Percentiles rank a stretch among this genome's conserved stretches.
phyloP scores from a whole-genome alignment of 2,797 vertebrate genomes.

The Sebastes vulpes region DNA sequence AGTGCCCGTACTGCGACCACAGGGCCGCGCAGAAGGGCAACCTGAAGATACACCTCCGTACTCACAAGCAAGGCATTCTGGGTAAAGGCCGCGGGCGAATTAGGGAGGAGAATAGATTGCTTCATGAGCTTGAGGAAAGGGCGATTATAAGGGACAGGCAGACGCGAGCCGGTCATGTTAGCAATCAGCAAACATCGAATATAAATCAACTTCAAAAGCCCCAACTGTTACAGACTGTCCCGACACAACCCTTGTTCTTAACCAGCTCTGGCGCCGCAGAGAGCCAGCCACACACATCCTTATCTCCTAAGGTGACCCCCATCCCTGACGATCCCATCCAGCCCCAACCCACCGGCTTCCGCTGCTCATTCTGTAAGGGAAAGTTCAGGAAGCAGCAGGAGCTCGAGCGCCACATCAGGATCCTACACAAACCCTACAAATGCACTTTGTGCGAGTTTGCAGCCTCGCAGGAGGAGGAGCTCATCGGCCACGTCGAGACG shows the following conservation, averaged over 20 bases:
- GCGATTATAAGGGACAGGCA: constrained; percentile 97
- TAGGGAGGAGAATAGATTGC: constrained; percentile 94
- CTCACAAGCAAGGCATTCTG: constrained; percentile 97
- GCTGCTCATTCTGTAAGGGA: constrained; percentile 98
- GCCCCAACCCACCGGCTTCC: constrained; percentile 89
- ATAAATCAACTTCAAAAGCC: constrained; percentile 76
- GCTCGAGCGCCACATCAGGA: constrained; percentile 96
- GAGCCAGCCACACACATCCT: constrained; percentile 82
- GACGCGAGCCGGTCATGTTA: constrained; percentile 87
- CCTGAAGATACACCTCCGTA: constrained; percentile 98
- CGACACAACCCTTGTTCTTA: constrained; percentile 48
- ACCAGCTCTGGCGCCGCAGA: constrained; percentile 84
- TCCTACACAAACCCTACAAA: constrained; percentile 99
- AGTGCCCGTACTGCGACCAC: constrained; percentile 99
- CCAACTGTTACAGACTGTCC: constrained; percentile 80
- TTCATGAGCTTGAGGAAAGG: constrained; percentile 97
- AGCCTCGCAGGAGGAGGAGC: constrained; percentile 96
- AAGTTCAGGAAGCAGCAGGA: constrained; percentile 99
- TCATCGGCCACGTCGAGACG: constrained; percentile 97
- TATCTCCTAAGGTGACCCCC: constrained; percentile 88
- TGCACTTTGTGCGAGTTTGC: constrained; percentile 99
- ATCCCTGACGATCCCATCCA: constrained; percentile 87
- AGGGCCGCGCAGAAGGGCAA: constrained; percentile 98
- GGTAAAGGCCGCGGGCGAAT: constrained; percentile 96
- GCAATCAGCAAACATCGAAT: constrained; percentile 75